phyloP scores from a whole-genome alignment of 1,140 invertebrate species.

The Drosophila carrolli region DNA sequence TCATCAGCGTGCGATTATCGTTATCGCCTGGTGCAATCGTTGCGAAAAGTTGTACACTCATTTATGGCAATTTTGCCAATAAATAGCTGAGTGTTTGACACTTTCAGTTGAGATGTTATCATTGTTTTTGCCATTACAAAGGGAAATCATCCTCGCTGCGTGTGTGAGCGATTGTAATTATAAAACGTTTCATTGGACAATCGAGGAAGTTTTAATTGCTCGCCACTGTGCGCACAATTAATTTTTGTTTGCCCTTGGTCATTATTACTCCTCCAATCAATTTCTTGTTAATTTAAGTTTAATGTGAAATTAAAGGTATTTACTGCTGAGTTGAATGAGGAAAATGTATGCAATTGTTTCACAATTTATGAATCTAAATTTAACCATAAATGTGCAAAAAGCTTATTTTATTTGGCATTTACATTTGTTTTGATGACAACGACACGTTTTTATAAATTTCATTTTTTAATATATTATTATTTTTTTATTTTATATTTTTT shows the following conservation, averaged over 20 bases:
- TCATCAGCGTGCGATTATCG: slow-evolving; percentile 35
- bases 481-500: no score
- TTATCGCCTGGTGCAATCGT: slow-evolving; percentile 4
- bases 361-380: no score
- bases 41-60: slow-evolving; percentile 10
- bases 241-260: background rate
- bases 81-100: slow-evolving; percentile 35
- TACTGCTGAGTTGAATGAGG: background rate
- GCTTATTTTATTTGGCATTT: no score
- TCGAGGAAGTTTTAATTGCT: slow-evolving; percentile 39
- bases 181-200: slow-evolving; percentile 13
- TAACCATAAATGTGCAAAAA: no score
- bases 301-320: background rate
- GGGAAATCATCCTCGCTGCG: slow-evolving; percentile 7
- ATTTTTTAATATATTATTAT: no score
- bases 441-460: no score
- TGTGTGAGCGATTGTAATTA: slow-evolving; percentile 19
- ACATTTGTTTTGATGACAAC: no score
- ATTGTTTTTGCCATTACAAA: slow-evolving; percentile 31
- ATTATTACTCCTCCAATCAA: background rate
- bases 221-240: slow-evolving; percentile 6
- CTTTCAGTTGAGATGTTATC: slow-evolving; percentile 25
- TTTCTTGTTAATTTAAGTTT: background rate
- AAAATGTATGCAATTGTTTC: no score
- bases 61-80: slow-evolving; percentile 22